These are phyloP conservation scores for Xiphias gladius DNA, from an alignment of 2,113 vertebrate genomes.

Conservation along the genomic window DNA sequence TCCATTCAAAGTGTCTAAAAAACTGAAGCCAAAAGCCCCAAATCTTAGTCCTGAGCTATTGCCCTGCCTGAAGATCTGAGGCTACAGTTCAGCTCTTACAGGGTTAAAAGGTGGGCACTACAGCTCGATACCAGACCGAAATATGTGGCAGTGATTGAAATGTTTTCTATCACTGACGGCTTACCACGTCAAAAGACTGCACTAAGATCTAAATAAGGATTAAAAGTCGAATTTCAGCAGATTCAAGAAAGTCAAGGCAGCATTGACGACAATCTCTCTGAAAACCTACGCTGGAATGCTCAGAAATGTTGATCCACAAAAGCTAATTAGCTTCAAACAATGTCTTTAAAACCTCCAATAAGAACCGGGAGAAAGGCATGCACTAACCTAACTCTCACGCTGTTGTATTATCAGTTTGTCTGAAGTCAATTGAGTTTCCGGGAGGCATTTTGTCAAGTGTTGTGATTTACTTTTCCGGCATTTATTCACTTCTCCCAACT, in stretches of 20 bases:
- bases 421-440: conserved; percentile 54
- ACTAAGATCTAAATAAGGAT: conserved; percentile 47
- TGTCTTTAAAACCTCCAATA: background rate
- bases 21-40: background rate
- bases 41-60: background rate
- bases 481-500: conserved; percentile 54
- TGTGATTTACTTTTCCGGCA: conserved; percentile 34
- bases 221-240: conserved; percentile 34
- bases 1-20: background rate
- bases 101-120: conserved; percentile 34
- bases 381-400: conserved; percentile 7
- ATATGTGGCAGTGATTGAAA: conserved; percentile 24
- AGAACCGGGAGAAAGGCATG: conserved; percentile 8
- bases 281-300: conserved; percentile 50
- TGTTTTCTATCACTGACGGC: conserved; percentile 24
- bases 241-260: conserved; percentile 52
- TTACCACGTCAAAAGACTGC: conserved; percentile 12
- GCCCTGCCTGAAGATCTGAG: background rate
- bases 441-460: conserved; percentile 45
- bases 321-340: conserved; percentile 32
- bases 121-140: background rate
- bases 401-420: conserved; percentile 29
- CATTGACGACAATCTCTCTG: conserved; percentile 45
- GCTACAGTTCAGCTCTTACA: background rate
- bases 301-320: conserved; percentile 59